Evolutionary conservation across 2,797 vertebrate genomes (phyloP).

Genomic region (Sebastes matsubarae): DNA sequence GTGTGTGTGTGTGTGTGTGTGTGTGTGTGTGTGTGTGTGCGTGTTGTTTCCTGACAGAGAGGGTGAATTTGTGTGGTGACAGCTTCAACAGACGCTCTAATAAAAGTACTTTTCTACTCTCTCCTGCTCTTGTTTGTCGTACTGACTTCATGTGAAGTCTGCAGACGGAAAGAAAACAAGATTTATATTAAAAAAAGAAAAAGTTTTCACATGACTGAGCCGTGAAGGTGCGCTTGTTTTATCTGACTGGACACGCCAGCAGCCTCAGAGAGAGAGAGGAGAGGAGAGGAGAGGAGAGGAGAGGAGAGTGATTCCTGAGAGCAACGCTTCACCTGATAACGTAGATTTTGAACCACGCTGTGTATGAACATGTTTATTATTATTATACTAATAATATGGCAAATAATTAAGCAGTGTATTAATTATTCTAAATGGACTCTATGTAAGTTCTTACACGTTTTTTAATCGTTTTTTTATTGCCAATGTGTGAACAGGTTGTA

Average conservation of each 20-base stretch:
- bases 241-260: not conserved
- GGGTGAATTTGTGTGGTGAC: slow-evolving; percentile 69
- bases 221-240: slow-evolving; percentile 28
- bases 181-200: not conserved
- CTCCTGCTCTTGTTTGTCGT: slow-evolving; percentile 47
- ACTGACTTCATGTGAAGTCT: slow-evolving; percentile 24
- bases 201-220: slow-evolving; percentile 61
- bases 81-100: slow-evolving; percentile 71
- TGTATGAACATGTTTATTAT: not conserved
- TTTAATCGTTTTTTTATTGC: too few species aligned
- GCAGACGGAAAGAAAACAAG: slow-evolving; percentile 25
- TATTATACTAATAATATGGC: not conserved
- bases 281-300: too few species aligned
- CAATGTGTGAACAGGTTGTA: too few species aligned
- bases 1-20: not conserved
- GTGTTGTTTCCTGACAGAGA: slow-evolving; percentile 52
- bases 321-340: too few species aligned
- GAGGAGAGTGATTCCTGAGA: too few species aligned
- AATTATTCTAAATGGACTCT: not conserved
- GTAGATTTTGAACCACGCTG: not conserved
- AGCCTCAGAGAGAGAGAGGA: not conserved
- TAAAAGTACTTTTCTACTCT: slow-evolving; percentile 69
- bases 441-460: too few species aligned
- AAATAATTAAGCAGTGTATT: too few species aligned
- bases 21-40: slow-evolving; percentile 28